Evolutionary conservation across 1,140 invertebrate genomes (phyloP), one percentile per base, ranked within the genome.

Genomic region (Lepidotrigona ventralis): DNA sequence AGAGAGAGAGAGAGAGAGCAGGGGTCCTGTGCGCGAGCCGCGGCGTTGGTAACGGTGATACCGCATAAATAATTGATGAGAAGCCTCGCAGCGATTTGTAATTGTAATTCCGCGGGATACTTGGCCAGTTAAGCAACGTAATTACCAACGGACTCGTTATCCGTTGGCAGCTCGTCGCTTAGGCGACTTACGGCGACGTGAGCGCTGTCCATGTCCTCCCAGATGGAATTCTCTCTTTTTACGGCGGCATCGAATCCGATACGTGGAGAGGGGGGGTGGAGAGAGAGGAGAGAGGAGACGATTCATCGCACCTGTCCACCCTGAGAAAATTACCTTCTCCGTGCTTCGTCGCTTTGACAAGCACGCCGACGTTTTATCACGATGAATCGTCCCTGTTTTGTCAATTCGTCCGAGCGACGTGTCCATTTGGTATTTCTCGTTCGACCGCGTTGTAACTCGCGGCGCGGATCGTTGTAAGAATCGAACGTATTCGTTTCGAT

Each of bases 71-170:
- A 88, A 89, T 89, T 89, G 81, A 89, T 89, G 84, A 88, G 84
- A 17, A 63, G 73, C 39, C 71, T 53, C 46, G 60, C 69, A 73
- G 51, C 78, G 80, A 90, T 90, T 90, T 90, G 89, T 90, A 90
- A 90, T 90, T 90, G 89, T 90, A 90, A 90, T 90, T 90, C 79
- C 72, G 86, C 77, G 77, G 80, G 84, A 76, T 88, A 88, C 83
- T 85, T 85, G 89, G 68, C 85, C 87, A 77, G 89, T 90, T 90
- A 88, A 88, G 86, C 85, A 85, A 85, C 71, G 86, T 88, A 90
- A 90, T 90, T 90, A 87, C 77, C 77, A 70, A 81, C 68, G 81
- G 74, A 64, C 81, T 90, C 81, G 85, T 79, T 87, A 86, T 78
- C 39, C 79, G 73, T 46, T 33, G 76, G 71, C 77, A 85, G 53